Evolutionary conservation across 92 coral and sea anemone species (phyloP).

Genomic region (Hydrozoanthus gracilis): DNA sequence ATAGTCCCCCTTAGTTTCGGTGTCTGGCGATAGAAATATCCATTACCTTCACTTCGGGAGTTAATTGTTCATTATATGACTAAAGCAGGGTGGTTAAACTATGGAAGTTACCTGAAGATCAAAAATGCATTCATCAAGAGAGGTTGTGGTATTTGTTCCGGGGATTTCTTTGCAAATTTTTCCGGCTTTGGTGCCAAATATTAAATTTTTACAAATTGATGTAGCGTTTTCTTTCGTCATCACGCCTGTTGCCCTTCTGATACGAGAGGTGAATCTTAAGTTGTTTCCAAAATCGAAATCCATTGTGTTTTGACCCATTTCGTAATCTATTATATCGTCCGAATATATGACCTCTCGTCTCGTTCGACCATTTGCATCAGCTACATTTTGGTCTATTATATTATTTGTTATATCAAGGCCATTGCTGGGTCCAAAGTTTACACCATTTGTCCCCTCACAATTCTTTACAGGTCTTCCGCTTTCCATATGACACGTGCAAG

Average conservation of each 20-base stretch:
- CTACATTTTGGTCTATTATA: background rate
- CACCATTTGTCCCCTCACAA: background rate
- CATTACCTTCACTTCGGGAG: too few relatives aligned
- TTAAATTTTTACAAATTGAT: conserved; percentile 52
- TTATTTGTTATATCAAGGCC: background rate
- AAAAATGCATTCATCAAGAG: conserved; percentile 49
- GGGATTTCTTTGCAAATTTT: conserved; percentile 61
- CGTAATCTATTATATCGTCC: conserved; percentile 69
- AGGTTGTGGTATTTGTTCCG: conserved; percentile 53
- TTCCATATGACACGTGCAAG: conserved; percentile 12
- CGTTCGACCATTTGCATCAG: too few relatives aligned
- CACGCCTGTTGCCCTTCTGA: conserved; percentile 44
- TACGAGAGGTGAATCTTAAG: conserved; percentile 34
- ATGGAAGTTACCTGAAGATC: conserved; percentile 57
- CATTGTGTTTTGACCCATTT: conserved; percentile 41
- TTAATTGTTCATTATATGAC: too few relatives aligned
- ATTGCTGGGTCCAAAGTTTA: background rate
- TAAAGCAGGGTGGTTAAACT: too few relatives aligned
- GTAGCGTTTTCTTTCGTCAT: conserved; percentile 68
- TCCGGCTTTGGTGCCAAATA: conserved; percentile 62
- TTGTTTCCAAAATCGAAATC: background rate
- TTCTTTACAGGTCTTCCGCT: background rate
- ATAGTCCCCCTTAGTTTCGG: too few relatives aligned
- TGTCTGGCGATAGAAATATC: too few relatives aligned
- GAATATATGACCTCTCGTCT: conserved; percentile 51